Percentiles rank a stretch among this genome's conserved stretches.
These are phyloP conservation scores for Acrobasis consociella DNA, from an alignment of 2,888 invertebrate genomes.

Conservation along the genomic window DNA sequence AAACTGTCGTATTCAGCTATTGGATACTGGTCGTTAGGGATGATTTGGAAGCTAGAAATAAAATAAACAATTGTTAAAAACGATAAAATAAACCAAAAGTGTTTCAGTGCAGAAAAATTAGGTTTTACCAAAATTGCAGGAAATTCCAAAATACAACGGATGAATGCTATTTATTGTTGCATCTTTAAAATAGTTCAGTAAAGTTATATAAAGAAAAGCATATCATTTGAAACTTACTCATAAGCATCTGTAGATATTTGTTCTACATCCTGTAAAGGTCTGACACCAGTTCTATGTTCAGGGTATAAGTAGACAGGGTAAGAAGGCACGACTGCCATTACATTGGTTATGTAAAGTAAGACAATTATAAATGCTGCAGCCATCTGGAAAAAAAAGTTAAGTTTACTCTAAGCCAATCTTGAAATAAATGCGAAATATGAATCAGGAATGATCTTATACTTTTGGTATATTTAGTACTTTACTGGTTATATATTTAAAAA, in stretches of 20 bases:
- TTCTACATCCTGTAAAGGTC: constrained; percentile 25
- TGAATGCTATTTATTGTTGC: too few relatives aligned
- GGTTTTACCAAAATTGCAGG: neutral
- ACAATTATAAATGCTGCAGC: constrained; percentile 25
- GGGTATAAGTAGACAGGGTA: constrained; percentile 35
- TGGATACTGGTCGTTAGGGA: constrained; percentile 37
- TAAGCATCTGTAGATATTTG: constrained; percentile 31
- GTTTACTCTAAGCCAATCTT: too few relatives aligned
- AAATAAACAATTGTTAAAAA: constrained; percentile 7
- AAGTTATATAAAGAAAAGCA: constrained; percentile 15
- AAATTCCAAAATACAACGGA: too few relatives aligned
- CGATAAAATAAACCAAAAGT: constrained; percentile 7
- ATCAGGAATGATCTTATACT: too few relatives aligned
- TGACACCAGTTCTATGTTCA: constrained; percentile 33
- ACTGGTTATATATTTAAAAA: too few relatives aligned
- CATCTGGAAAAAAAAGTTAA: constrained; percentile 33
- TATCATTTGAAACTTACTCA: constrained; percentile 34
- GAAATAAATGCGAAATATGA: too few relatives aligned
- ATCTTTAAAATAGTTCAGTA: neutral
- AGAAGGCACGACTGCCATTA: constrained; percentile 29
- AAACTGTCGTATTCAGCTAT: constrained; percentile 34
- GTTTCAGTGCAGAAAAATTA: neutral
- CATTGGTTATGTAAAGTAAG: constrained; percentile 27
- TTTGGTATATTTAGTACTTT: too few relatives aligned
- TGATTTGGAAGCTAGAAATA: constrained; percentile 38